Evolutionary conservation across 2,797 vertebrate genomes (phyloP).

Genomic region (Ispidina lecontei): DNA sequence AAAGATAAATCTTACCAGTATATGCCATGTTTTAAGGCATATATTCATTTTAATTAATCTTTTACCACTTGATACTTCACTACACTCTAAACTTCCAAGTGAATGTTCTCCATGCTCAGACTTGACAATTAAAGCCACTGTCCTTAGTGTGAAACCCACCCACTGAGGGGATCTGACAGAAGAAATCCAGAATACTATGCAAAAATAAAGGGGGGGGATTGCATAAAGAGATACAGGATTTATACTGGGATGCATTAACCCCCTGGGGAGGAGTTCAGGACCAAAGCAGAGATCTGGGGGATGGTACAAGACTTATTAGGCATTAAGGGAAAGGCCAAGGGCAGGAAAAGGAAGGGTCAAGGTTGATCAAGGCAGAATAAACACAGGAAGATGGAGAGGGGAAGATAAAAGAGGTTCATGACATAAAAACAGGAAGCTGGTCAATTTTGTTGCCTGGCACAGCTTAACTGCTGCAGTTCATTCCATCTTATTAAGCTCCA

Average conservation of each 20-base stretch:
- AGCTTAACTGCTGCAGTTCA: not conserved
- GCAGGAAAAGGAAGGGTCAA: not conserved
- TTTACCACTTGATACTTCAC: not conserved
- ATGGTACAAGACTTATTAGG: not conserved
- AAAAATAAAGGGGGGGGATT: not conserved
- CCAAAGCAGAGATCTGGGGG: not conserved
- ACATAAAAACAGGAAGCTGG: not conserved
- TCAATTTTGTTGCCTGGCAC: not conserved
- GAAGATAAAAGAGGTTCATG: not conserved
- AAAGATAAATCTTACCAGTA: not conserved
- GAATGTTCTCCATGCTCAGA: not conserved
- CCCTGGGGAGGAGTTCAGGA: not conserved
- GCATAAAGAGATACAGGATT: not conserved
- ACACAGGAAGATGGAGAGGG: not conserved
- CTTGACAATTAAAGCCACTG: not conserved
- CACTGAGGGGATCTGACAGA: not conserved
- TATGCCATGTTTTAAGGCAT: not conserved
- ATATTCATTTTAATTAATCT: not conserved
- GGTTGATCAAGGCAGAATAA: not conserved
- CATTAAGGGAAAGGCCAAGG: not conserved
- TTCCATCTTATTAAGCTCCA: not conserved
- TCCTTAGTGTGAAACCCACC: not conserved
- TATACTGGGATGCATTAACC: not conserved
- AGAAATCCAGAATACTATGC: not conserved
- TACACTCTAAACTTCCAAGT: not conserved